Evolutionary conservation across 2,797 vertebrate species (phyloP).

Genomic region (Microctenopoma stevenorrisi): DNA sequence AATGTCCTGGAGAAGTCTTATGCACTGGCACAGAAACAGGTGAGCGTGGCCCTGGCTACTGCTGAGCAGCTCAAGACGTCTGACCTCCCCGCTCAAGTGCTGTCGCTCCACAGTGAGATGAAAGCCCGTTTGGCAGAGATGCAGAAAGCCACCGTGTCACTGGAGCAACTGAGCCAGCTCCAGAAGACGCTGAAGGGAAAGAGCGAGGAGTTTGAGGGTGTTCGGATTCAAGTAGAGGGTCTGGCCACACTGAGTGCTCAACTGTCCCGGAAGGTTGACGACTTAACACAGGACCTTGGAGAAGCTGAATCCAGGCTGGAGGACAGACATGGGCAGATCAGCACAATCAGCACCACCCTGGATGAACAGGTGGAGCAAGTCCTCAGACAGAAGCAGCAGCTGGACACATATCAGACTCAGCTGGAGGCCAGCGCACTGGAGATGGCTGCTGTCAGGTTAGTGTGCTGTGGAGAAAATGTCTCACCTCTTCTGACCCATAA

Average conservation of each 20-base stretch:
- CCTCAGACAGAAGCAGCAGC: conserved; percentile 56
- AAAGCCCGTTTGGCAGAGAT: conserved; percentile 72
- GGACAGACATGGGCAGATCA: conserved; percentile 32
- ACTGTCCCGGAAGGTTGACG: conserved; percentile 60
- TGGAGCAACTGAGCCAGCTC: conserved; percentile 70
- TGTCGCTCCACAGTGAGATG: conserved; percentile 74
- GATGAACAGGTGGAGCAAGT: conserved; percentile 59
- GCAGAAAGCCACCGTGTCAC: conserved; percentile 71
- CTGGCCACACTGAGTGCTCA: conserved; percentile 43
- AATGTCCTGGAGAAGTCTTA: conserved; percentile 70
- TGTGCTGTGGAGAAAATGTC: conserved; percentile 56
- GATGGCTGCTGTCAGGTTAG: conserved; percentile 70
- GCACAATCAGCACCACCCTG: conserved; percentile 44
- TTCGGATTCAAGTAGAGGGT: conserved; percentile 63
- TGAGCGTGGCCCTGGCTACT: conserved; percentile 68
- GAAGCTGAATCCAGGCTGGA: conserved; percentile 54
- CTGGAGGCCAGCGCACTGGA: conserved; percentile 61
- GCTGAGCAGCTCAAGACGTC: conserved; percentile 73
- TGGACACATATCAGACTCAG: conserved; percentile 53
- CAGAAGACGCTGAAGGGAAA: conserved; percentile 53
- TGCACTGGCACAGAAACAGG: conserved; percentile 69
- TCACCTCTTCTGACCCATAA: conserved; percentile 71
- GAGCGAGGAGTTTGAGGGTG: conserved; percentile 61
- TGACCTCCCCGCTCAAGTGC: conserved; percentile 73
- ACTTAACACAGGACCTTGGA: conserved; percentile 42